Evolutionary conservation across 1,140 invertebrate species (phyloP).

Genomic region (Drosophila fuyamai): DNA sequence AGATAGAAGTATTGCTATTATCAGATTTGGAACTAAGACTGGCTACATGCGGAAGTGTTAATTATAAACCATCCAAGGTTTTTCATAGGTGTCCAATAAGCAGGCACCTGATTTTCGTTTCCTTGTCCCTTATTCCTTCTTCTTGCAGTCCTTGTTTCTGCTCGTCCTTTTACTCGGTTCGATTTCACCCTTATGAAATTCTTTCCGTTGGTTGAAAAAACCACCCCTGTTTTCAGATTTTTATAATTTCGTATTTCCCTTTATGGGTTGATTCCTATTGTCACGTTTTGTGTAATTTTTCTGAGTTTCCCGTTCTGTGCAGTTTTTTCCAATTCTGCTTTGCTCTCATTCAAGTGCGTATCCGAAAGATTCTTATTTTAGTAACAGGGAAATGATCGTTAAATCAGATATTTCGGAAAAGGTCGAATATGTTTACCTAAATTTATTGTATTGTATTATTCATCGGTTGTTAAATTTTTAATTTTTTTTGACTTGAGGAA

Average conservation of each 20-base stretch:
- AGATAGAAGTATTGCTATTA: too few relatives aligned
- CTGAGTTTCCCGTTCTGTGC: neutral
- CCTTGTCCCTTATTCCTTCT: slow-evolving; percentile 7
- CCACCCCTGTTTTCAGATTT: slow-evolving; percentile 28
- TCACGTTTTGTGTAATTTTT: slow-evolving; percentile 6
- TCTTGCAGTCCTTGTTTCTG: slow-evolving; percentile 6
- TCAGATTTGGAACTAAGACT: too few relatives aligned
- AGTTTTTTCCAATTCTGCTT: neutral
- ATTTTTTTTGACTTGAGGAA: neutral
- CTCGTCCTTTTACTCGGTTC: slow-evolving; percentile 5
- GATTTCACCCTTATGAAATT: slow-evolving; percentile 12
- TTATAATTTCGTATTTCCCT: slow-evolving; percentile 8
- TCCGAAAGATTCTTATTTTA: neutral
- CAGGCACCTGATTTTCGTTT: slow-evolving; percentile 52
- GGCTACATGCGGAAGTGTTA: too few relatives aligned
- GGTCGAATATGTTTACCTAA: too few relatives aligned
- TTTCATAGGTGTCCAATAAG: slow-evolving; percentile 6
- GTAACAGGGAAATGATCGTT: too few relatives aligned
- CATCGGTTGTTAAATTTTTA: too few relatives aligned
- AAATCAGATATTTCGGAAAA: too few relatives aligned
- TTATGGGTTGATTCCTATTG: slow-evolving; percentile 32
- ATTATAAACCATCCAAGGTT: neutral
- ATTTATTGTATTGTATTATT: too few relatives aligned
- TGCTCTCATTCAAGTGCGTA: slow-evolving; percentile 23
- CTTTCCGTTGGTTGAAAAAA: slow-evolving; percentile 6